Percentiles rank a stretch among this genome's conserved stretches.
Evolutionary conservation across 64 coral and sea anemone genomes (phyloP).

Genomic region (Catalaphyllia jardinei): DNA sequence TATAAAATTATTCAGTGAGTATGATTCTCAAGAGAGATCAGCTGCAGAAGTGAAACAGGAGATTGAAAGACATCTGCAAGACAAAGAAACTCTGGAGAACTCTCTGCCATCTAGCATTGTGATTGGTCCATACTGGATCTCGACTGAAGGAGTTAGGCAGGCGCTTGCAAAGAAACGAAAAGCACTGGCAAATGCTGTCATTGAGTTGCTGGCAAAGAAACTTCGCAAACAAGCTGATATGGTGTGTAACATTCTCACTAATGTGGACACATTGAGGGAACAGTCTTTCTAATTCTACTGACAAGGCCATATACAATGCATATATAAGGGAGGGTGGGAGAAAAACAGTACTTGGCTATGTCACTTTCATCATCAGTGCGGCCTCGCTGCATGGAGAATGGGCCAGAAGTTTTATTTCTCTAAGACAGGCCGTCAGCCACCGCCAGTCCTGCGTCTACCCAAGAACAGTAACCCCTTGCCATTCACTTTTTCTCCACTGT

Average conservation of each 20-base stretch:
- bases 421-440: no score
- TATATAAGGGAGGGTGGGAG: no score
- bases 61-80: constrained; percentile 88
- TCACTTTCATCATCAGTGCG: no score
- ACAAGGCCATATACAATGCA: no score
- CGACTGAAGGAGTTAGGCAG: constrained; percentile 83
- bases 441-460: no score
- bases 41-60: constrained; percentile 98
- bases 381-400: no score
- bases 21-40: constrained; percentile 88
- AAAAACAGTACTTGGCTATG: no score
- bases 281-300: not conserved
- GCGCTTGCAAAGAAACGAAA: constrained; percentile 94
- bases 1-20: constrained; percentile 51
- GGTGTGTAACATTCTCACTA: constrained; percentile 25
- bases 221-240: constrained; percentile 92
- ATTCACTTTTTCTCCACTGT: no score
- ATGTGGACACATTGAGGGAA: not conserved
- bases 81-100: constrained; percentile 93
- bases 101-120: constrained; percentile 87
- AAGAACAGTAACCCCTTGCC: no score
- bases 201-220: constrained; percentile 96
- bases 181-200: constrained; percentile 88
- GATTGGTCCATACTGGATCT: constrained; percentile 89
- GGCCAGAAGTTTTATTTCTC: no score